Conservation (phyloP, 2,888 invertebrate species). For the Ctenicera cuprea region DNA sequence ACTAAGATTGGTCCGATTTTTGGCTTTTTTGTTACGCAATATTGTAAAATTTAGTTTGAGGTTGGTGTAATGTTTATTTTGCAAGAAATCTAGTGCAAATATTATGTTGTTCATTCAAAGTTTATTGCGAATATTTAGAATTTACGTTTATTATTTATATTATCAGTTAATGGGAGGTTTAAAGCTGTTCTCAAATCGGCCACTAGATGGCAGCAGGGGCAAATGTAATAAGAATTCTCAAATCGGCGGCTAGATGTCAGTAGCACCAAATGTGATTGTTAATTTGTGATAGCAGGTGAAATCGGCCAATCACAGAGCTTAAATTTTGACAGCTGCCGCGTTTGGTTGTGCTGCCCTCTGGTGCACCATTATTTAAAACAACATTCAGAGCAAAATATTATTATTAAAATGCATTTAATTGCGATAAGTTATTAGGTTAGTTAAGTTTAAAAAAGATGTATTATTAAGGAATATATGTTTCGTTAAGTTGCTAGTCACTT, state of each 20-base stretch:
- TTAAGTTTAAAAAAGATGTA: not conserved
- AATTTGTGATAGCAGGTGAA: too few species aligned
- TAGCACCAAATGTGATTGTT: too few species aligned
- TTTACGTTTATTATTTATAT: not conserved
- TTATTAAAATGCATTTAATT: constrained; percentile 12
- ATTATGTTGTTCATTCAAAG: constrained; percentile 20
- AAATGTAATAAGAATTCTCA: too few species aligned
- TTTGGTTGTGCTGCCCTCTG: too few species aligned
- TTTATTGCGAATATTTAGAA: constrained; percentile 26
- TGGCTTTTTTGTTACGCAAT: not conserved
- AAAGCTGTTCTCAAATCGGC: too few species aligned
- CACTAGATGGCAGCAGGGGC: too few species aligned
- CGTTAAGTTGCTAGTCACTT: constrained; percentile 4
- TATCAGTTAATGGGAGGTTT: too few species aligned
- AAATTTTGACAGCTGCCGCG: too few species aligned
- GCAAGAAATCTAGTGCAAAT: constrained; percentile 17
- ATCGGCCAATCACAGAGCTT: too few species aligned
- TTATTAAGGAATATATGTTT: constrained; percentile 18
- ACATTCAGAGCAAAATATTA: not conserved
- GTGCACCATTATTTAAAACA: too few species aligned
- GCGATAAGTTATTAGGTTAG: constrained; percentile 2
- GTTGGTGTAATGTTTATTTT: not conserved
- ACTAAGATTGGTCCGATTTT: not conserved
- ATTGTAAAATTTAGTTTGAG: not conserved
- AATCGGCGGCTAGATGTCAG: too few species aligned